Evolutionary conservation across 2,113 vertebrate genomes (phyloP).

Genomic region (Cephalopterus ornatus): DNA sequence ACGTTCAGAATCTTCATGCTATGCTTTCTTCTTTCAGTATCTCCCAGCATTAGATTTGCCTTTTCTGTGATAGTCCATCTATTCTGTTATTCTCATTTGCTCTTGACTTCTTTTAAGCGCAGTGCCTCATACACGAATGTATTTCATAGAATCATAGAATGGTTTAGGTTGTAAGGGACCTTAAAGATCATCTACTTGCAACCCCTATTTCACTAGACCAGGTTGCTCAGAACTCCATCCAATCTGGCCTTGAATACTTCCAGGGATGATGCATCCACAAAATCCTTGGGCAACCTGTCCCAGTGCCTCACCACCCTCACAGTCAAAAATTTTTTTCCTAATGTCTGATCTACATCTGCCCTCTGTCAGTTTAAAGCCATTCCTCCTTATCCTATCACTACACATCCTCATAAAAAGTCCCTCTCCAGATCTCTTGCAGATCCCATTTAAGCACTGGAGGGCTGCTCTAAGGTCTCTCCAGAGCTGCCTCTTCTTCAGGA

Average conservation of each 20-base stretch:
- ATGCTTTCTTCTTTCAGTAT: background rate
- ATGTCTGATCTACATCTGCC: background rate
- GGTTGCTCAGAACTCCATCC: background rate
- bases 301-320: background rate
- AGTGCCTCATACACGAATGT: fast-evolving
- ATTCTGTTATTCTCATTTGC: background rate
- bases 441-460: background rate
- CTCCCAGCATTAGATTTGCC: background rate
- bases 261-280: background rate
- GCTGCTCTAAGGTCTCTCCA: background rate
- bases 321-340: background rate
- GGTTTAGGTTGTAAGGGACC: background rate
- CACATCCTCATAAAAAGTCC: background rate
- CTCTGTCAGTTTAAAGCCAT: background rate
- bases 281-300: background rate
- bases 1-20: background rate
- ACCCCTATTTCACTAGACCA: background rate
- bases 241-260: background rate
- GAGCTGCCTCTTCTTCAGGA: background rate
- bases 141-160: background rate
- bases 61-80: background rate
- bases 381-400: background rate
- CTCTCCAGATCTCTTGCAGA: background rate
- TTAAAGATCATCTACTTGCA: background rate
- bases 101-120: background rate